Base-by-base conservation (phyloP, 2,888 invertebrate species). In the Lamellibrachia columna region DNA sequence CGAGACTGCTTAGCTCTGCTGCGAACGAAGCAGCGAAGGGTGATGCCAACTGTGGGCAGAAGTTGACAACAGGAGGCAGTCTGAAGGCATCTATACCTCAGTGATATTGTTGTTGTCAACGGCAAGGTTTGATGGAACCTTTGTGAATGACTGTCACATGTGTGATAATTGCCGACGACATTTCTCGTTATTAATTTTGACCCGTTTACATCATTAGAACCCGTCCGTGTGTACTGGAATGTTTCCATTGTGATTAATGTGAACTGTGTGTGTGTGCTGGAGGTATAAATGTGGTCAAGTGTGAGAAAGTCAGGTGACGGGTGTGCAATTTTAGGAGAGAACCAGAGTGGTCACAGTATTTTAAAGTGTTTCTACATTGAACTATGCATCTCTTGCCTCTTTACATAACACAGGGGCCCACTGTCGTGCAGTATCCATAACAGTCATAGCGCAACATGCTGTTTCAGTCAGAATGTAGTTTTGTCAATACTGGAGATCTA, bases 1-100 rank as follows among this genome's bases (percentile, higher is more conserved):
- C 75, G 60, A 92, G 93, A 60, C 92, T 93, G 92, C 91, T 53
- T 40, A 91, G 40, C 11, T 55, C 91, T 40, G 53, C 40, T 55
- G 53, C 53, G 22, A 53, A 40, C 7, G 91, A 52, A 40, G 91
- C 53, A 40, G 91, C 91, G 52, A 91, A 91, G 91, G 91, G 53
- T 2, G 91, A 91, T 15, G 91, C 53, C 53, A 91, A 91, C 28
- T 53, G 91, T 53, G 53, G 91, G 28, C 91, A 91, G 91, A 52
- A 91, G 91, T 53, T 52, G 91, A 91, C 91, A 91, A 22, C 11
- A 15, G 91, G 91, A 53, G 52, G 91, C 91, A 75, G 75, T 6
- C 15, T 75, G 75, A 75, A 75, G 75, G 75, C 75, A 75, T 75
- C 75, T 75, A 22, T 75, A 75, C 75, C 75, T 75, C 75, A 75